Evolutionary conservation across 1,140 invertebrate genomes (phyloP).

Genomic region (Chionoecetes opilio): DNA sequence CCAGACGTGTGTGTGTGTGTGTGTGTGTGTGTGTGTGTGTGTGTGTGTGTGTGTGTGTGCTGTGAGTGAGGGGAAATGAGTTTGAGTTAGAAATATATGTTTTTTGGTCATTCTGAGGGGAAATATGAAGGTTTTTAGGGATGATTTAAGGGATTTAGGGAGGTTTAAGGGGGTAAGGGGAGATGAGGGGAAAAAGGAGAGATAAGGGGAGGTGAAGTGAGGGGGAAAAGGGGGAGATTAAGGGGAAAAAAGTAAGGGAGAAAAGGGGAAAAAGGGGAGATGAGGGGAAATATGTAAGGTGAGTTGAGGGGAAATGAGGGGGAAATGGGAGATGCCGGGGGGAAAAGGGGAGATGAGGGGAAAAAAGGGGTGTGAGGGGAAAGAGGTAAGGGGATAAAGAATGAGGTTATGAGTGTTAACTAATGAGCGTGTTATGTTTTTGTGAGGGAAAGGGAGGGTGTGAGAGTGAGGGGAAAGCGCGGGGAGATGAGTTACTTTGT

Average conservation of each 20-base stretch:
- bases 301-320: no score
- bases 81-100: no score
- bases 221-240: not conserved
- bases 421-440: not conserved
- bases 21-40: no score
- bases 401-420: not conserved
- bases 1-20: not conserved
- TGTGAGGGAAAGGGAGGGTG: not conserved
- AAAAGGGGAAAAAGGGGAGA: no score
- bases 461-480: no score
- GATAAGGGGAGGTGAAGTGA: not conserved
- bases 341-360: not conserved
- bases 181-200: not conserved
- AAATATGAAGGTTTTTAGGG: not conserved
- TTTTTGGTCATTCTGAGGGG: no score
- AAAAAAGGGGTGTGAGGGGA: not conserved
- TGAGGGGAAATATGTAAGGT: no score
- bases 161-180: not conserved
- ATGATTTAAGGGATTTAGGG: no score
- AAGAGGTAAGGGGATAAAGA: not conserved
- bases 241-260: not conserved
- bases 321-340: not conserved
- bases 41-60: no score
- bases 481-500: conserved; percentile 2
- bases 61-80: no score